Base-by-base conservation (phyloP, 2,113 vertebrate genomes). In the Spermophilus dauricus region DNA sequence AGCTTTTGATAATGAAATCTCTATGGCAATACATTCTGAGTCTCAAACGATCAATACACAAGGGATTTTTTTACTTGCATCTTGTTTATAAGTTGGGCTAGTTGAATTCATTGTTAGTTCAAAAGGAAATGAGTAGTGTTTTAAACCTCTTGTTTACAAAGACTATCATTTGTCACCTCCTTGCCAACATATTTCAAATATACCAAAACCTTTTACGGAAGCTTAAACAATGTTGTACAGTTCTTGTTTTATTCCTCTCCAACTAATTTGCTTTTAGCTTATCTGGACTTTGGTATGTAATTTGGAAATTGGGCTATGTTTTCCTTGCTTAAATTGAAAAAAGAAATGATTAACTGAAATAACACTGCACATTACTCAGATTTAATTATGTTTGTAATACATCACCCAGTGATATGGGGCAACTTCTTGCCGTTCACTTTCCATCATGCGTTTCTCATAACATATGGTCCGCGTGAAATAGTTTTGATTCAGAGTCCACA, bases 321-420 rank as follows among this genome's bases (percentile, higher is more conserved):
- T 93, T 98, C 95, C 67, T 48, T 51, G 96, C 97, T 98, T 98
- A 98, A 97, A 98, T 98, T 97, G 98, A 98, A 98, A 97, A 98
- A 98, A 98, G 98, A 97, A 98, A 98, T 98, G 98, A 99, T 99
- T 99, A 99, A 98, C 97, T 97, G 98, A 98, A 99, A 98, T 98
- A 98, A 98, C 98, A 98, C 95, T 39, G 61, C 88, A 94, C 28
- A 97, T 99, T 98, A 98, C 98, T 99, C 99, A 89, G 98, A 97
- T 98, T 99, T 99, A 99, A 99, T 99, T 99, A 99, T 97, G 98
- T 98, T 98, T 99, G 99, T 97, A 99, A 99, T 99, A 99, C 98
- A 99, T 99, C 99, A 99, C 28, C 89, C 95, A 37, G 98, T 98
- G 98, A 98, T 98, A 98, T 20, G 97, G 97, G 98, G 98, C 98